Percentiles rank a stretch among this genome's conserved stretches.
phyloP scores from a whole-genome alignment of 1,140 invertebrate genomes.

The Drosophila nebulosa region DNA sequence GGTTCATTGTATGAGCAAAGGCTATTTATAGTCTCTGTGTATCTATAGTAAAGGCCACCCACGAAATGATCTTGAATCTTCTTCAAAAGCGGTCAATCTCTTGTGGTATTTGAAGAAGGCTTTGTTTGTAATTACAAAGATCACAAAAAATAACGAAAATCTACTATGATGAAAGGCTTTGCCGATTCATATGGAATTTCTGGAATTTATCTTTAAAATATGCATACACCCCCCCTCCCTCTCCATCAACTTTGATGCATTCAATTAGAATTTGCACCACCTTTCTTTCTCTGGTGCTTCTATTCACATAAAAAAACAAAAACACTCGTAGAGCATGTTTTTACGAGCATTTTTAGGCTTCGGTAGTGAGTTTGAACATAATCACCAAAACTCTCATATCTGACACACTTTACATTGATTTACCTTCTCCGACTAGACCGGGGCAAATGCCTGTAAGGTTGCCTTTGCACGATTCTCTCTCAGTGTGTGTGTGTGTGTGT shows the following conservation, averaged over 20 bases:
- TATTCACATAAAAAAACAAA: neutral
- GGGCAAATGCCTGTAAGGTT: slow-evolving; percentile 40
- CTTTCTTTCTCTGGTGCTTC: neutral
- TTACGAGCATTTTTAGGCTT: neutral
- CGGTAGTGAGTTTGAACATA: neutral
- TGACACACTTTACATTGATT: slow-evolving; percentile 66
- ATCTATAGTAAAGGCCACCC: slow-evolving; percentile 22
- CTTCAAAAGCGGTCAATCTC: neutral
- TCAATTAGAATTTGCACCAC: neutral
- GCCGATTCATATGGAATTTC: neutral
- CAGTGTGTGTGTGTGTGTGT: slow-evolving; percentile 4
- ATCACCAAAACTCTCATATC: slow-evolving; percentile 28
- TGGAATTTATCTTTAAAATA: neutral
- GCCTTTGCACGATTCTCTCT: slow-evolving; percentile 22
- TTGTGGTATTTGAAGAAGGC: neutral
- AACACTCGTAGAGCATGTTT: neutral
- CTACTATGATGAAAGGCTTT: neutral
- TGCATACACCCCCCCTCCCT: neutral
- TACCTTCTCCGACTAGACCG: slow-evolving; percentile 29
- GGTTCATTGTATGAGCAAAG: neutral
- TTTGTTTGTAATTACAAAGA: neutral
- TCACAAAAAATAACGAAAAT: neutral
- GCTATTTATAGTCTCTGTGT: neutral
- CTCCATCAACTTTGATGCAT: neutral
- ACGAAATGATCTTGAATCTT: slow-evolving; percentile 23